Evolutionary conservation across 2,113 vertebrate species (phyloP), one percentile per base, ranked within the genome.

Genomic region (Lampris incognitus): DNA sequence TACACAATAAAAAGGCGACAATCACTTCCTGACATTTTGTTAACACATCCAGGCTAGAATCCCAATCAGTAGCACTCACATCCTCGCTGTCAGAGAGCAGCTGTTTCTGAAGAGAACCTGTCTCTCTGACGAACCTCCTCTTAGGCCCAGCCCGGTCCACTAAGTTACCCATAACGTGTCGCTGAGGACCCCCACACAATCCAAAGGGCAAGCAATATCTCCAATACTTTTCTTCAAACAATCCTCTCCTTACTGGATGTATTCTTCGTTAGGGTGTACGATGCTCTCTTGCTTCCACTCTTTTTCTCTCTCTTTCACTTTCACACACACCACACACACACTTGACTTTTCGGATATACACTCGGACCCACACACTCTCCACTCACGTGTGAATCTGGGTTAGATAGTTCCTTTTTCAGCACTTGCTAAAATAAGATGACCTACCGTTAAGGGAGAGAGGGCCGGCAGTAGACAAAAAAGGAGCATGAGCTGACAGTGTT

Each of bases 381-480:
- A 82, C 73, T 65, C 75, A 69, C 61, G 0, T 59, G 71, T 78
- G 85, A 91, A 94, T 93, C 91, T 94, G 79, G 92, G 92, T 93
- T 93, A 92, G 72, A 90, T 78, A 48, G 70, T 70, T 85, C 89
- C 70, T 82, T 86, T 91, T 89, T 86, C 76, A 90, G 90, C 86
- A n/a, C 78, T 62, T 57, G 87, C 88, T 91, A 92, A 93, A 94
- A 92, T 90, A 92, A 82, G 78, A 90, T 82, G 89, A 92, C 90
- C 88, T 88, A 86, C 82, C 79, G 86, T 51, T 52, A 85, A 49
- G 66, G 62, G 78, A 72, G 82, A 83, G 84, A 86, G 87, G 84
- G 81, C 65, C 85, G 83, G 59, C 57, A 75, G 52, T 0, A 82
- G 78, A 87, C 76, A 84, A 75, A 69, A 41, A 66, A 80, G 63